These are phyloP conservation scores for Antennarius striatus DNA, from an alignment of 2,113 vertebrate species.

Conservation along the genomic window DNA sequence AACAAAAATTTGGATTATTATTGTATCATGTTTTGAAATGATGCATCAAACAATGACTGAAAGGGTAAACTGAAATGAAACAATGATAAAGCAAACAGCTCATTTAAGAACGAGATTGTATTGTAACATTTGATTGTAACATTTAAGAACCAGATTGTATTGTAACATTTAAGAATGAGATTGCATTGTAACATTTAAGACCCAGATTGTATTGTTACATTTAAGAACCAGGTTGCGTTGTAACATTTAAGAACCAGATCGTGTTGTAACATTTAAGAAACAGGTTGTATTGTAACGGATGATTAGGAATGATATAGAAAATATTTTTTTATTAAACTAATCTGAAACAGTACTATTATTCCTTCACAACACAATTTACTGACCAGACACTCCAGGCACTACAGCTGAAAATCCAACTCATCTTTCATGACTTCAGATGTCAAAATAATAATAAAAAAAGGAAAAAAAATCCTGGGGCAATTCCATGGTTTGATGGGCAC, in stretches of 20 bases:
- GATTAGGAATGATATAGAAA: neutral
- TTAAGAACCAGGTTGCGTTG: no score
- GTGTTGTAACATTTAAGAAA: no score
- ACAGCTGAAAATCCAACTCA: neutral
- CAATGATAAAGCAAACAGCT: neutral
- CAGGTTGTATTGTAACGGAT: no score
- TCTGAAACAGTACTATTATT: constrained; percentile 1
- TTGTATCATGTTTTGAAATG: constrained; percentile 9
- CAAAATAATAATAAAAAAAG: no score
- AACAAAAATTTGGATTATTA: neutral
- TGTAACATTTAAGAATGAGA: no score
- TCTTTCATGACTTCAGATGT: constrained; percentile 23
- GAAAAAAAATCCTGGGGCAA: constrained; percentile 32
- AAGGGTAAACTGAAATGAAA: constrained; percentile 4
- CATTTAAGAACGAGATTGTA: no score
- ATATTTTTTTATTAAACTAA: neutral
- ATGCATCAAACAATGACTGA: constrained; percentile 10
- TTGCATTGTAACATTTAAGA: no score
- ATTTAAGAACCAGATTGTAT: no score
- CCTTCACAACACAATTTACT: constrained; percentile 1
- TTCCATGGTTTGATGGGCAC: constrained; percentile 32
- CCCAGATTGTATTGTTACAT: no score
- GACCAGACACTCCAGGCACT: neutral
- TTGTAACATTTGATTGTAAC: no score
- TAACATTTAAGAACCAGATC: no score